Base-by-base conservation (phyloP, 1,140 invertebrate genomes). In the Drosophila baimaii region DNA sequence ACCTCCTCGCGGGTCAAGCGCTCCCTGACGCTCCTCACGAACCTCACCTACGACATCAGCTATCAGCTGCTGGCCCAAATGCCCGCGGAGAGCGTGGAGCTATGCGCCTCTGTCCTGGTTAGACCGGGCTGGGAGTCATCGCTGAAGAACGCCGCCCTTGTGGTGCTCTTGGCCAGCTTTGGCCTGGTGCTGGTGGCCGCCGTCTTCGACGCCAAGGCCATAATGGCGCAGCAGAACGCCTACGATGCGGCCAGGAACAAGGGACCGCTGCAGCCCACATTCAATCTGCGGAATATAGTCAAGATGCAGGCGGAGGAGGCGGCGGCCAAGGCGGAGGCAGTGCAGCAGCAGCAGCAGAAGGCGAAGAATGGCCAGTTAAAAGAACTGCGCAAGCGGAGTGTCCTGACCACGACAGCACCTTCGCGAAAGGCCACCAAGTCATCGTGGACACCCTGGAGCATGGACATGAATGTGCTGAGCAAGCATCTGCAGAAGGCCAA, bases 61-160 rank as follows among this genome's bases (percentile, higher is more conserved):
- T 98, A 96, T 90, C 94, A 95, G 10, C 92, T 99, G 54, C 93
- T 96, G 9, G 97, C 97, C 5, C 97, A 96, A 7, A 92, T 99
- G 51, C 97, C 98, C 1, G 93, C 95, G 1, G 94, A 95, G 57
- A 95, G 96, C 81, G 93, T 99, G 25, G 94, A 95, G 15, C 92
- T 94, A 25, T 99, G 98, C 92, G 93, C 95, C 1, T 91, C 93
- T n/a, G 93, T 95, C 7, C 90, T 98, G 25, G 94, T 95, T 0
- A 94, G 98, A 49, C 98, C 98, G 0, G 91, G 92, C 1, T 98
- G 97, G 96, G 97, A 98, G 92, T 92, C 93, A 0, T 92, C 94
- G 31, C 90, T 98, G 13, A 96, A 97, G 78, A 96, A 96, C 90
- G 92, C 93, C 6, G 93, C 95, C 0, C 91, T 96, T 0, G 92